These are phyloP conservation scores for Paramisgurnus dabryanus DNA, from an alignment of 2,113 vertebrate species.

Conservation along the genomic window DNA sequence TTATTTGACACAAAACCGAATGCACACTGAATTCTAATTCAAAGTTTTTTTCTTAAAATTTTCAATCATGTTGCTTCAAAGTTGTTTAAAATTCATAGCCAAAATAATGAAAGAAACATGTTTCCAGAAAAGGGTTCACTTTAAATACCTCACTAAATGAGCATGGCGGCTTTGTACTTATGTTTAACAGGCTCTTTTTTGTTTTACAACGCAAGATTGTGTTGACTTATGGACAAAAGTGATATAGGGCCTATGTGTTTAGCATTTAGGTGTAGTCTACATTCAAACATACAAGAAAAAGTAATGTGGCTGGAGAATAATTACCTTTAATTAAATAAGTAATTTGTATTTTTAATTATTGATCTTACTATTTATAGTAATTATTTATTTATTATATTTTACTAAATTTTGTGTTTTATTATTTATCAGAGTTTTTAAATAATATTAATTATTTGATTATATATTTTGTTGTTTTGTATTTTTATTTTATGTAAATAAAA, in stretches of 20 bases:
- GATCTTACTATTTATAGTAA: no score
- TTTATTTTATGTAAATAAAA: no score
- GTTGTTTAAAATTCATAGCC: constrained; percentile 8
- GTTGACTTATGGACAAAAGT: constrained; percentile 58
- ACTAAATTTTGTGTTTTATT: no score
- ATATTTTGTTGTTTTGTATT: no score
- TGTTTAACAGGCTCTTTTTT: constrained; percentile 25
- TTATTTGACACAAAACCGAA: not conserved
- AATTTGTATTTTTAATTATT: no score
- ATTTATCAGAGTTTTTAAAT: no score
- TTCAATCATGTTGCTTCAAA: not conserved
- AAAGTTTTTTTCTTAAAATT: not conserved
- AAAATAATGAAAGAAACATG: constrained; percentile 8
- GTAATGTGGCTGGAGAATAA: not conserved
- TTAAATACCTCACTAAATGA: constrained; percentile 3
- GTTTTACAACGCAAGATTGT: constrained; percentile 11
- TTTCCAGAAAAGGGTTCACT: constrained; percentile 14
- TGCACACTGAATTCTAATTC: not conserved
- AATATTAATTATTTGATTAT: no score
- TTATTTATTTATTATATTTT: no score
- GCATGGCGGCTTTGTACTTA: constrained; percentile 48
- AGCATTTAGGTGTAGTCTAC: not conserved
- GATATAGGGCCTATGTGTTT: constrained; percentile 31
- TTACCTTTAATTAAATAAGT: no score
- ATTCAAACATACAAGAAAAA: not conserved